phyloP scores from a whole-genome alignment of 2,888 invertebrate genomes.

The Aphodius granarius region DNA sequence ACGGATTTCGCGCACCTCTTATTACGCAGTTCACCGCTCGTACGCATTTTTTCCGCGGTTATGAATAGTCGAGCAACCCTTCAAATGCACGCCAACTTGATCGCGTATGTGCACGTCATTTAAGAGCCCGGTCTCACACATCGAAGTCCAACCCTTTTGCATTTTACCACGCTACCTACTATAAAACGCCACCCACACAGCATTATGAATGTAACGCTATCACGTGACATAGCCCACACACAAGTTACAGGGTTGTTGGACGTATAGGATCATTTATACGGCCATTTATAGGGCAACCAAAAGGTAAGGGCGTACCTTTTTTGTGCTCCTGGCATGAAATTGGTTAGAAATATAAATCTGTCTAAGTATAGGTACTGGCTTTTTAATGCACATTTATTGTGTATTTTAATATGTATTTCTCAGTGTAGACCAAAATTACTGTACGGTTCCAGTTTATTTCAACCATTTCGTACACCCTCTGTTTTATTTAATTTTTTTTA shows the following conservation, averaged over 20 bases:
- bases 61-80: not conserved
- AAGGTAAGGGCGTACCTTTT: too few relatives aligned
- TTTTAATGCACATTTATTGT: too few relatives aligned
- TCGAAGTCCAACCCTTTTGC: not conserved
- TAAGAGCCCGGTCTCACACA: not conserved
- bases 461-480: not conserved
- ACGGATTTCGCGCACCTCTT: not conserved
- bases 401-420: too few relatives aligned
- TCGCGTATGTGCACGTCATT: not conserved
- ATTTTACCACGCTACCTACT: not conserved
- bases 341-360: too few relatives aligned
- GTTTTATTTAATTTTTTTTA: not conserved
- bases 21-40: not conserved
- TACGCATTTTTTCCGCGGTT: not conserved
- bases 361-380: too few relatives aligned
- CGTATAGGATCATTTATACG: too few relatives aligned
- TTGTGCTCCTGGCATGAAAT: too few relatives aligned
- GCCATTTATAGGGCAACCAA: too few relatives aligned
- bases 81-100: not conserved
- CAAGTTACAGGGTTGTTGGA: not conserved
- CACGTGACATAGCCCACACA: not conserved
- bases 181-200: not conserved
- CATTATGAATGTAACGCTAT: not conserved
- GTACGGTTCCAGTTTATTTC: not conserved
- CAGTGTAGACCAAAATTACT: not conserved